Conservation (phyloP, 2,888 invertebrate species). For the Polyommatus iphigenia region DNA sequence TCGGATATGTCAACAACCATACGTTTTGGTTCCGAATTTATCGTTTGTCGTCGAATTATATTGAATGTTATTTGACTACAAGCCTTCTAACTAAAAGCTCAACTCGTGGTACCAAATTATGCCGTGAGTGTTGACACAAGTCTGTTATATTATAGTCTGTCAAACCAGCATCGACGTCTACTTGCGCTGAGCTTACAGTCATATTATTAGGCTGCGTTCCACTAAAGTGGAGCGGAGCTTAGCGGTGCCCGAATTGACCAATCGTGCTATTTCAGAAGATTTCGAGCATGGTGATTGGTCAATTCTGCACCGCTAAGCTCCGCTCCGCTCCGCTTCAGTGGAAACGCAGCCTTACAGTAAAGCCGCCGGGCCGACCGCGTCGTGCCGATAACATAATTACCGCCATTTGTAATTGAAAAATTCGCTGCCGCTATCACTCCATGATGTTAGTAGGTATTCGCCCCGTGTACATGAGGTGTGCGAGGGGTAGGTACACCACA, state of each 20-base stretch:
- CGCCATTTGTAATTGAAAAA: background rate
- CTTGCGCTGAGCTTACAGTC: background rate
- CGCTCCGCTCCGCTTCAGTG: too few relatives aligned
- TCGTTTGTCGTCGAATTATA: too few relatives aligned
- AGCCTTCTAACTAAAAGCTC: background rate
- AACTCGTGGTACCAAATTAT: background rate
- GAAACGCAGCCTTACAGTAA: too few relatives aligned
- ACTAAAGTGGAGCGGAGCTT: too few relatives aligned
- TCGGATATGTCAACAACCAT: too few relatives aligned
- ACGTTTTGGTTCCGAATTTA: too few relatives aligned
- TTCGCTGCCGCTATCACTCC: background rate
- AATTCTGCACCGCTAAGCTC: too few relatives aligned
- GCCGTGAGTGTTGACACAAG: background rate
- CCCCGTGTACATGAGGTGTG: background rate
- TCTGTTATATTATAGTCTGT: background rate
- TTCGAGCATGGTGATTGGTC: too few relatives aligned
- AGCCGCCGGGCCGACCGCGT: background rate
- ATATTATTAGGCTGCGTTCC: too few relatives aligned
- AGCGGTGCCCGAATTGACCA: too few relatives aligned
- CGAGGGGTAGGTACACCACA: background rate
- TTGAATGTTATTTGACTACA: too few relatives aligned
- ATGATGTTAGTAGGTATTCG: background rate
- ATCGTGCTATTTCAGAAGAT: too few relatives aligned
- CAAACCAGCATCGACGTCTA: background rate
- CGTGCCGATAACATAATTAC: background rate